These are phyloP conservation scores for Caenorhabditis sp. DNA, from an alignment of 2,888 invertebrate genomes.

Conservation along the genomic window DNA sequence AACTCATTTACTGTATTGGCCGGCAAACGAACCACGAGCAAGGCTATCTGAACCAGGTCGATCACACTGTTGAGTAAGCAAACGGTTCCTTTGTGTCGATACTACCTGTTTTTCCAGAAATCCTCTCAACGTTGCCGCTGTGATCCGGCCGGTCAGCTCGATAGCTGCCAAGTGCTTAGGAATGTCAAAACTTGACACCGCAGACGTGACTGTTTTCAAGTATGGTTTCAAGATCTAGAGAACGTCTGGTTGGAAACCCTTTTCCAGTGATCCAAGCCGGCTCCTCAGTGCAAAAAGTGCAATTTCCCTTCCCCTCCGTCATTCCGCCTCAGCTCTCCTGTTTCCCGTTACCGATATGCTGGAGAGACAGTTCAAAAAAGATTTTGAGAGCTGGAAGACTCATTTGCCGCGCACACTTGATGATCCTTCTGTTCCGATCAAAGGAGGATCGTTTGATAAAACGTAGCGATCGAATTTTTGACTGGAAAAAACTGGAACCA, in stretches of 20 bases:
- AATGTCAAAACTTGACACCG: slow-evolving; percentile 16
- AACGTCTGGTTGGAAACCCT: not conserved
- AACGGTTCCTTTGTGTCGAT: too few relatives aligned
- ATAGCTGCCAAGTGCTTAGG: slow-evolving; percentile 13
- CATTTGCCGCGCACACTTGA: too few relatives aligned
- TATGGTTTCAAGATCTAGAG: slow-evolving; percentile 9
- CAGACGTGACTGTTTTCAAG: not conserved
- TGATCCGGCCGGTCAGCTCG: not conserved
- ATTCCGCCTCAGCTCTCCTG: slow-evolving; percentile 23
- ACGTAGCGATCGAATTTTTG: too few relatives aligned
- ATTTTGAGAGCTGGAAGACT: not conserved
- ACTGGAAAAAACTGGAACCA: too few relatives aligned
- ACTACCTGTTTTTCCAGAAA: too few relatives aligned
- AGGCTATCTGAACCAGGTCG: too few relatives aligned
- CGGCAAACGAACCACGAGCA: too few relatives aligned
- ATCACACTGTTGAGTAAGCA: too few relatives aligned
- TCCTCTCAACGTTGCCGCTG: too few relatives aligned
- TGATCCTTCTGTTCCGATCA: too few relatives aligned
- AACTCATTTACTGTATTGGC: slow-evolving; percentile 19
- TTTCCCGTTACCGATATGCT: slow-evolving; percentile 13
- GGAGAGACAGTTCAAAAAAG: slow-evolving; percentile 1
- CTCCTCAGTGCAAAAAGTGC: not conserved
- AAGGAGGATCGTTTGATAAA: too few relatives aligned
- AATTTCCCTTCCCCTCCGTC: slow-evolving; percentile 19
- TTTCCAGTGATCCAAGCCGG: not conserved